Evolutionary conservation across 2,113 vertebrate genomes (phyloP).

Genomic region (Epinephelus lanceolatus): DNA sequence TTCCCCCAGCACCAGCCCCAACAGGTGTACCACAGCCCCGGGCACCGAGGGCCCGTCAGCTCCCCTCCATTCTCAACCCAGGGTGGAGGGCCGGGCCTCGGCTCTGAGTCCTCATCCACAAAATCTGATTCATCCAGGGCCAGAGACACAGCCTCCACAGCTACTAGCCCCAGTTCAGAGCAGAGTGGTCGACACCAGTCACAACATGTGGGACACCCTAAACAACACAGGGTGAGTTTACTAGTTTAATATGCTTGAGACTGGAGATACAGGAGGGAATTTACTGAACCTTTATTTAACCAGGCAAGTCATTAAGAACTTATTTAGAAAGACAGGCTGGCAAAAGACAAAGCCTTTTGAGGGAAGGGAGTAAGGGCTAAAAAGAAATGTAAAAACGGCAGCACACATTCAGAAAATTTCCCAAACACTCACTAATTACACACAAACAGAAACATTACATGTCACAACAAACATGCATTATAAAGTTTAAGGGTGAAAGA

Average conservation of each 20-base stretch:
- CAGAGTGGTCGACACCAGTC: constrained; percentile 57
- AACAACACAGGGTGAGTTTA: constrained; percentile 72
- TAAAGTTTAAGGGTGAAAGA: too few species aligned
- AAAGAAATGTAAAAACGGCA: too few species aligned
- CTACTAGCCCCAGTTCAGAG: constrained; percentile 71
- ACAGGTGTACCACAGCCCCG: constrained; percentile 13
- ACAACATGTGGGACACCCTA: constrained; percentile 41
- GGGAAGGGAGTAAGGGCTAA: too few species aligned
- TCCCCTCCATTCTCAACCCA: constrained; percentile 45
- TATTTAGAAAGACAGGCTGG: neutral
- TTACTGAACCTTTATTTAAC: neutral
- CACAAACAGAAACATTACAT: too few species aligned
- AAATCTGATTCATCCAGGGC: constrained; percentile 74
- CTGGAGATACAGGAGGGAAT: too few species aligned
- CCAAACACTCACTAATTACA: too few species aligned
- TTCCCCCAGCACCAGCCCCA: constrained; percentile 32
- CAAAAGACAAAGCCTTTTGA: too few species aligned
- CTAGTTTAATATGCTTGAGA: neutral
- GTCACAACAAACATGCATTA: too few species aligned
- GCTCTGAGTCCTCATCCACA: constrained; percentile 76
- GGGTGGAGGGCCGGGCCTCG: constrained; percentile 38
- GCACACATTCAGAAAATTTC: too few species aligned
- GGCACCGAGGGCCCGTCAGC: constrained; percentile 1
- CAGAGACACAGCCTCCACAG: constrained; percentile 61
- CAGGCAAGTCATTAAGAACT: neutral